A percentile compares a stretch with the other conserved stretches of the same genome.
These are phyloP conservation scores for Ceratotherium simum DNA, from an alignment of 2,113 vertebrate genomes.

Conservation along the genomic window DNA sequence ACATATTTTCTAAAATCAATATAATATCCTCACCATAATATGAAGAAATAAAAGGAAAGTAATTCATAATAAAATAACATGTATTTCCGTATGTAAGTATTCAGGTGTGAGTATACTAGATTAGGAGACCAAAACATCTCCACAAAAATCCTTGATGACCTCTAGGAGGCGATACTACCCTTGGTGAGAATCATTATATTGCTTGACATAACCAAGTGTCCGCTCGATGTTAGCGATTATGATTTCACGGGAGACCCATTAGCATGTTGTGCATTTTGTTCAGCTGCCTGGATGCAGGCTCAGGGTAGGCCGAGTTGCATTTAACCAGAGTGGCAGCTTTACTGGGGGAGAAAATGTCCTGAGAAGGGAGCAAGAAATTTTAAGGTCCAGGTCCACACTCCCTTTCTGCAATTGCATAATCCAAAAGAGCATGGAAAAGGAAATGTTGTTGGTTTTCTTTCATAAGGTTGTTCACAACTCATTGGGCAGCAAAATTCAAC, in stretches of 20 bases:
- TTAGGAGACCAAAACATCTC: background rate
- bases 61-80: background rate
- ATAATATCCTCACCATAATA: background rate
- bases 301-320: background rate
- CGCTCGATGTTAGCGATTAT: fast-evolving
- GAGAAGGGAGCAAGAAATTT: background rate
- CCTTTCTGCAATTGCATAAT: background rate
- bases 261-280: background rate
- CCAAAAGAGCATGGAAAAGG: background rate
- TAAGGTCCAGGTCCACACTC: background rate
- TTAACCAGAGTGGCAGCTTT: background rate
- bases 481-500: background rate
- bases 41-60: background rate
- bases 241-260: background rate
- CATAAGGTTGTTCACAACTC: background rate
- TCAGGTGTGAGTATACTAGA: background rate
- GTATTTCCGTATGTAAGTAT: background rate
- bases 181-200: background rate
- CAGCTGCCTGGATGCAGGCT: background rate
- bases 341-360: background rate
- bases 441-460: background rate
- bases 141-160: background rate
- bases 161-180: background rate
- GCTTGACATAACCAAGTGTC: background rate
- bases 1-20: background rate